Percentiles rank a stretch among this genome's conserved stretches.
phyloP scores from a whole-genome alignment of 2,888 invertebrate species.

The Sinohyriopsis cumingii region DNA sequence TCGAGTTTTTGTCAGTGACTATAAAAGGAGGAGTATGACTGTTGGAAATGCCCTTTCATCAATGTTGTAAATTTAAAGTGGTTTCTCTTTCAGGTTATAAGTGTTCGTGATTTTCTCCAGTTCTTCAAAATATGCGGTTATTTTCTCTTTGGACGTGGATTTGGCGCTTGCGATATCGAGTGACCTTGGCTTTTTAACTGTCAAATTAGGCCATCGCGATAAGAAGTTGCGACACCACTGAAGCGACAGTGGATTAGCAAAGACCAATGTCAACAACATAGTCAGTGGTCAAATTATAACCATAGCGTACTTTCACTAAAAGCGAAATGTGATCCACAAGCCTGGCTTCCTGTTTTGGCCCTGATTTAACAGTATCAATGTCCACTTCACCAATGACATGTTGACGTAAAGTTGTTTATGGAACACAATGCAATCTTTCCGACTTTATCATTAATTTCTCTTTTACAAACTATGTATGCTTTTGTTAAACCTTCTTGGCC shows the following conservation, averaged over 20 bases:
- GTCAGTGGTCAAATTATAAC: conserved; percentile 20
- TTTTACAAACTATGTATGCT: too few species aligned
- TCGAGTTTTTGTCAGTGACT: conserved; percentile 11
- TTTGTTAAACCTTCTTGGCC: too few species aligned
- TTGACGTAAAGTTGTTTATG: conserved; percentile 6
- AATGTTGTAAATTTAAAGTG: conserved; percentile 20
- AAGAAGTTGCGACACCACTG: conserved; percentile 11
- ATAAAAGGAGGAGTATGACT: conserved; percentile 23
- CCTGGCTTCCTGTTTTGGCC: not conserved
- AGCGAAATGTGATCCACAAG: conserved; percentile 1
- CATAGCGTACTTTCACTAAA: conserved; percentile 19
- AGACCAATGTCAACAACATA: conserved; percentile 10
- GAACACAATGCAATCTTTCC: conserved; percentile 9
- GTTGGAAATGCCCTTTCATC: conserved; percentile 22
- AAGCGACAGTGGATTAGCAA: conserved; percentile 1
- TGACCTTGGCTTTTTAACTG: conserved; percentile 12
- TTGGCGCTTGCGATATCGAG: conserved; percentile 16
- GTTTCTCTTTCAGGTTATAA: conserved; percentile 21
- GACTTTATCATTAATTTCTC: conserved; percentile 2
- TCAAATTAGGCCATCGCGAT: conserved; percentile 12
- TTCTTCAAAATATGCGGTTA: conserved; percentile 21
- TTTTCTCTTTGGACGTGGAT: conserved; percentile 6
- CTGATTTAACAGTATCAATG: conserved; percentile 14
- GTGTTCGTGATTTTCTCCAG: conserved; percentile 14
- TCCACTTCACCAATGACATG: conserved; percentile 7